These are phyloP conservation scores for Cyclophora albipunctata DNA, from an alignment of 2,888 invertebrate genomes.

Conservation along the genomic window DNA sequence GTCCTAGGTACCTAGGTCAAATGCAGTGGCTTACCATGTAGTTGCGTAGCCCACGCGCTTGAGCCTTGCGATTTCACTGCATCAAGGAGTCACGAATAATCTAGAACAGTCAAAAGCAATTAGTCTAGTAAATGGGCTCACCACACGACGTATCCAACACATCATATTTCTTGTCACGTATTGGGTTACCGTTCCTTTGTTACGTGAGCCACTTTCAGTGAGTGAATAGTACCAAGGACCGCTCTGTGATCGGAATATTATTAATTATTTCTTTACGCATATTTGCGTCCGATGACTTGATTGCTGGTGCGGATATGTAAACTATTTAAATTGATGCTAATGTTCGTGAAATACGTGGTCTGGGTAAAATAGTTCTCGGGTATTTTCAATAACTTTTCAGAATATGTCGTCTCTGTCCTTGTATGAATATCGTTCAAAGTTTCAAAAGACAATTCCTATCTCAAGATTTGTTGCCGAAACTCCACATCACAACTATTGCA, in stretches of 20 bases:
- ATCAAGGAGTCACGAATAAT: constrained; percentile 39
- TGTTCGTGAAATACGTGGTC: too few species aligned
- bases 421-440: too few species aligned
- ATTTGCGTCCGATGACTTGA: constrained; percentile 35
- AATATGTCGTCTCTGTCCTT: too few species aligned
- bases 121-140: constrained; percentile 53
- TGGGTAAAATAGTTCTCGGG: not conserved
- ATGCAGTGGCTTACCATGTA: too few species aligned
- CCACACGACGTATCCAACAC: constrained; percentile 51
- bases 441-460: too few species aligned
- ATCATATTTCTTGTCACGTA: constrained; percentile 72
- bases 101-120: constrained; percentile 53
- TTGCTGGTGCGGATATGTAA: constrained; percentile 20
- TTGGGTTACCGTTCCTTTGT: constrained; percentile 70
- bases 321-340: constrained; percentile 11
- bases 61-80: constrained; percentile 46
- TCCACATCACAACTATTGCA: too few species aligned
- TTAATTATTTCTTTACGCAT: constrained; percentile 60
- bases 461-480: too few species aligned
- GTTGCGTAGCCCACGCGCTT: constrained; percentile 19
- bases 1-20: too few species aligned
- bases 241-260: constrained; percentile 63
- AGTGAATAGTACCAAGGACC: constrained; percentile 59
- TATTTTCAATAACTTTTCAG: not conserved
- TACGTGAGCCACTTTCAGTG: constrained; percentile 72